phyloP scores from a whole-genome alignment of 1,140 invertebrate species.

The Condylostylus longicornis region DNA sequence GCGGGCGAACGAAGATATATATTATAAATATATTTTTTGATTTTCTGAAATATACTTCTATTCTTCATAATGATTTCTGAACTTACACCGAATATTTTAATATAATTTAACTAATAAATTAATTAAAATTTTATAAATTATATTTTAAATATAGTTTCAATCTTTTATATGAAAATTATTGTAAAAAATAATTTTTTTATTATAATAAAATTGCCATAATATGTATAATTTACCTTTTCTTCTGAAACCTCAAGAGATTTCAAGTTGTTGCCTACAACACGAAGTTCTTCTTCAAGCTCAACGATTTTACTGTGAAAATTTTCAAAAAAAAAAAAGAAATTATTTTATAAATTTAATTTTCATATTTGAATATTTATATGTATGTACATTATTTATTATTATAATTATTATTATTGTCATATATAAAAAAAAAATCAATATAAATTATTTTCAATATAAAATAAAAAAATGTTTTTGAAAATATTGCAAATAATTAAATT shows the following conservation, averaged over 20 bases:
- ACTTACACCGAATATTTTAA: constrained; percentile 4
- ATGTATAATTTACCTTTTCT: constrained; percentile 99
- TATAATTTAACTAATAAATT: not conserved
- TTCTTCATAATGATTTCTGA: not conserved
- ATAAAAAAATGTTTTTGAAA: no score
- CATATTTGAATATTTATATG: no score
- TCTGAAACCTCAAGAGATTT: constrained; percentile 99
- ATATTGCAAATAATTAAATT: no score
- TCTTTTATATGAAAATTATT: not conserved
- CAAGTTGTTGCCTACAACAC: constrained; percentile 98
- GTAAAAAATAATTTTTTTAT: not conserved
- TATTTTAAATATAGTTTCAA: not conserved
- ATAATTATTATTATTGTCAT: no score
- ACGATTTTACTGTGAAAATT: constrained; percentile 87
- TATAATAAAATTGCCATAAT: no score
- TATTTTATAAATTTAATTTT: no score
- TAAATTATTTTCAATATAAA: no score
- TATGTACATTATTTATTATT: no score
- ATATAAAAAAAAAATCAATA: no score
- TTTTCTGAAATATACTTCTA: constrained; percentile 3
- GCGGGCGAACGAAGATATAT: no score
- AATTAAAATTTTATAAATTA: not conserved
- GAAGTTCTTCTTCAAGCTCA: constrained; percentile 97
- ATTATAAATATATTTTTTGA: no score
- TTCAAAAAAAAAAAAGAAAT: no score